Percentiles rank a stretch among this genome's conserved stretches.
Conservation (phyloP, 2,113 vertebrate species). For the Esox niger region DNA sequence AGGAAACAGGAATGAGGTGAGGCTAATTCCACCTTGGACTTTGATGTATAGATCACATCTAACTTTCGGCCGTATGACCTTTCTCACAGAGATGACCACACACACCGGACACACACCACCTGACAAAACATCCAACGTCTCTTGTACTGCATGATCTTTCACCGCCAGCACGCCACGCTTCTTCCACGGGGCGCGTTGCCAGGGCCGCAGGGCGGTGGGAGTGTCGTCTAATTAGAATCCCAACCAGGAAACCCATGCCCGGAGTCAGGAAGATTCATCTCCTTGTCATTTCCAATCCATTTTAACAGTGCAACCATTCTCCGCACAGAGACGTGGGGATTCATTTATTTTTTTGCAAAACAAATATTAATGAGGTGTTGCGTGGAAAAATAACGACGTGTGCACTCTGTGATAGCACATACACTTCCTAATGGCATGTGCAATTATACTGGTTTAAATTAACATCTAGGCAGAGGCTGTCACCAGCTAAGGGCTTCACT, state of each 20-base stretch:
- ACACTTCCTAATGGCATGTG: constrained; percentile 78
- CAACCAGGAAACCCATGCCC: constrained; percentile 59
- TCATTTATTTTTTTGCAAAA: constrained; percentile 62
- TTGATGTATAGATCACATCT: constrained; percentile 55
- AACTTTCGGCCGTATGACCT: constrained; percentile 60
- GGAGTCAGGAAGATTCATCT: constrained; percentile 75
- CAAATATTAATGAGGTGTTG: constrained; percentile 81
- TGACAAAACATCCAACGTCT: constrained; percentile 23
- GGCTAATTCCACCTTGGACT: constrained; percentile 32
- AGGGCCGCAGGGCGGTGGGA: constrained; percentile 15
- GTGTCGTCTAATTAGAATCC: constrained; percentile 58
- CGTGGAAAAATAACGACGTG: constrained; percentile 71
- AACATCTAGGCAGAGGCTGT: constrained; percentile 61
- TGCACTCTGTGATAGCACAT: constrained; percentile 77
- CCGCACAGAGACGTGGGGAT: constrained; percentile 32
- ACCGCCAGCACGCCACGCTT: neutral
- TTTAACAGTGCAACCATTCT: constrained; percentile 49
- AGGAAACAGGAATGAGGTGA: neutral
- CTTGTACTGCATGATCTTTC: constrained; percentile 26
- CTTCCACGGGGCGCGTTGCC: constrained; percentile 16
- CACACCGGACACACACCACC: constrained; percentile 14
- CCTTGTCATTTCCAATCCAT: constrained; percentile 67
- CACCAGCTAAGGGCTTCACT: constrained; percentile 58
- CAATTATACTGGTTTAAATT: constrained; percentile 77
- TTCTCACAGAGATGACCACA: constrained; percentile 40